Conservation (phyloP, 2,888 invertebrate genomes). For the Melangyna quadrimaculata region DNA sequence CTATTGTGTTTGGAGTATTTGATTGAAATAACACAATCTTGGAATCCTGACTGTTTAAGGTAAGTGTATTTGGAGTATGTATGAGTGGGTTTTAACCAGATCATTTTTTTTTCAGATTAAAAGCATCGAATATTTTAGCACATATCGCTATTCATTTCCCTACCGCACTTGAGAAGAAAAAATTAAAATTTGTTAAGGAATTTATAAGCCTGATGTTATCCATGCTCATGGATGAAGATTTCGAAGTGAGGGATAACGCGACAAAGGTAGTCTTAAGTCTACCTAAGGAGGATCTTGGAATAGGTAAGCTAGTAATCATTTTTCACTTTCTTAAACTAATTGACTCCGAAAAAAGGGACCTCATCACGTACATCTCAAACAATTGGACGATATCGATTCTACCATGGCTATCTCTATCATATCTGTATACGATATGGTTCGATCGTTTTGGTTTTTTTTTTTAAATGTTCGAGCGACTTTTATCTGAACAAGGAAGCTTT, state of each 20-base stretch:
- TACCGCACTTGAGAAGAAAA: slow-evolving; percentile 70
- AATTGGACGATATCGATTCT: no score
- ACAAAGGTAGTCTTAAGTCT: slow-evolving; percentile 74
- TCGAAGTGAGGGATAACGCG: slow-evolving; percentile 75
- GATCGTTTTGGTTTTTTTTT: no score
- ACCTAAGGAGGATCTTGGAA: slow-evolving; percentile 73
- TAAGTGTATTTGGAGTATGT: slow-evolving; percentile 29
- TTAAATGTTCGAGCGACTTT: no score
- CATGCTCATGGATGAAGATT: slow-evolving; percentile 78
- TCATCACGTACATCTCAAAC: no score
- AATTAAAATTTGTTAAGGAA: slow-evolving; percentile 74
- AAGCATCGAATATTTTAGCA: slow-evolving; percentile 75
- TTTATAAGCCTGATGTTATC: slow-evolving; percentile 75
- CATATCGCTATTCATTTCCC: slow-evolving; percentile 73
- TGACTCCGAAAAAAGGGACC: no score
- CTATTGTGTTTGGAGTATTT: slow-evolving; percentile 74
- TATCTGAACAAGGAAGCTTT: no score
- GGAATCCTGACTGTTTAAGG: slow-evolving; percentile 75
- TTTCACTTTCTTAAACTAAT: no score
- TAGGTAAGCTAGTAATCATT: slow-evolving; percentile 64
- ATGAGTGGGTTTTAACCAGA: neutral
- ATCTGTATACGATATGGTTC: no score
- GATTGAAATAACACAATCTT: slow-evolving; percentile 74
- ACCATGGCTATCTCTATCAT: no score
- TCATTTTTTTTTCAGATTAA: slow-evolving; percentile 69